Base-by-base conservation (phyloP, 2,113 vertebrate genomes). In the Myotis brandtii region DNA sequence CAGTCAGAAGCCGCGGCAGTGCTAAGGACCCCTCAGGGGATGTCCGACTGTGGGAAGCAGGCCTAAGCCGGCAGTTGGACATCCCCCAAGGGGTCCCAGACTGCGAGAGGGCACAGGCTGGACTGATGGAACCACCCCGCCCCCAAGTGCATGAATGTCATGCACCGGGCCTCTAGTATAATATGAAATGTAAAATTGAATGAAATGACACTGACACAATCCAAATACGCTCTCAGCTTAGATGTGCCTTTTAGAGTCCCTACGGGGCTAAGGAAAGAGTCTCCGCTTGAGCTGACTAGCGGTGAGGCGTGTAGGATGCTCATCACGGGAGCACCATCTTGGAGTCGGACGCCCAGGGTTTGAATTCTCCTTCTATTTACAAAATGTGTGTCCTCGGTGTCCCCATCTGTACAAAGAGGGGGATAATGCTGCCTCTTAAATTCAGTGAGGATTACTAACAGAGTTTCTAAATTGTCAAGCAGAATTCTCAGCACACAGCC, bases 401-500 rank as follows among this genome's bases (percentile, higher is more conserved):
- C 52, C 43, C 79, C 64, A 69, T 52, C 75, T 54, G 27, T 73
- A 30, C 43, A 48, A 72, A 6, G 50, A 34, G 32, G n/a, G 21
- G 37, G 76, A 52, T 40, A 66, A 92, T 34, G 25, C 56, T 89
- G 43, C 52, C 72, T 27, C 21, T 88, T 73, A 59, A 54, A n/a
- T 54, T 76, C 21, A 37, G 52, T 89, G 81, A 75, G n/a, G 80
- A 90, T 70, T 43, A 67, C 34, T 52, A 92, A 70, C 37, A 83
- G 67, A 73, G 18, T 84, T 92, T 48, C 77, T 84, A 87, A 83
- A 79, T 3, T 50, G 56, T 32, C 43, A 79, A 34, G 84, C 66
- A 77, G 95, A 86, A 89, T 76, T 75, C 72, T 48, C 90, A 72
- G 30, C 72, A 81, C 1, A 46, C 16, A 84, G 64, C 46, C 75